phyloP scores from a whole-genome alignment of 2,113 vertebrate species.

The Cynocephalus volans region DNA sequence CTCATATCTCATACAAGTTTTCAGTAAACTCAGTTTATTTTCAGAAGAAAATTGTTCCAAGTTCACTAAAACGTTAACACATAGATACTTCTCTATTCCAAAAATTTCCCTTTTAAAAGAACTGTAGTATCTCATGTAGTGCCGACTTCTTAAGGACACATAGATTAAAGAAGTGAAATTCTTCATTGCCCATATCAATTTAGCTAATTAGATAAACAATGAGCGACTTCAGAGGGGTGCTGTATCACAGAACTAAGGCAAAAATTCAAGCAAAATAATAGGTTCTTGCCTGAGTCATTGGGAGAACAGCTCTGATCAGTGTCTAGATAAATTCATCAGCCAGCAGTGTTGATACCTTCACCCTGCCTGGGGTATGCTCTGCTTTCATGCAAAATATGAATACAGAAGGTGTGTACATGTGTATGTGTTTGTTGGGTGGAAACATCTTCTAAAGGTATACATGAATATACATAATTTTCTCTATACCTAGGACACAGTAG shows the following conservation, averaged over 20 bases:
- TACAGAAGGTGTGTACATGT: not conserved
- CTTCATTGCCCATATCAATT: not conserved
- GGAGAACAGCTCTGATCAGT: not conserved
- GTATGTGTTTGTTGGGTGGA: not conserved
- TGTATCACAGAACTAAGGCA: not conserved
- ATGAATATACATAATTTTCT: not conserved
- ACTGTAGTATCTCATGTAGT: not conserved
- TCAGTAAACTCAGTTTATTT: not conserved
- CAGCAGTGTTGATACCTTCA: not conserved
- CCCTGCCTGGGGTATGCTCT: not conserved
- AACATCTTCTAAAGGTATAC: not conserved
- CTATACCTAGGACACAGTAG: not conserved
- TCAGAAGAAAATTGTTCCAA: constrained; percentile 28
- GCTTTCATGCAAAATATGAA: not conserved
- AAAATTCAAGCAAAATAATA: constrained; percentile 11
- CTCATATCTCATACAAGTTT: not conserved
- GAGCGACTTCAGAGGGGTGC: not conserved
- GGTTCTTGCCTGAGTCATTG: not conserved
- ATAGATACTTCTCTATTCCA: not conserved
- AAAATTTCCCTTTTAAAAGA: not conserved
- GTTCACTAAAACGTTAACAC: constrained; percentile 4
- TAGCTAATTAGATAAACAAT: not conserved
- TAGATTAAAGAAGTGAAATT: constrained; percentile 2
- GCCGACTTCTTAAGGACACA: not conserved
- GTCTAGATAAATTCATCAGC: not conserved